These are phyloP conservation scores for Picus viridis DNA, from an alignment of 2,797 vertebrate genomes.

Conservation along the genomic window DNA sequence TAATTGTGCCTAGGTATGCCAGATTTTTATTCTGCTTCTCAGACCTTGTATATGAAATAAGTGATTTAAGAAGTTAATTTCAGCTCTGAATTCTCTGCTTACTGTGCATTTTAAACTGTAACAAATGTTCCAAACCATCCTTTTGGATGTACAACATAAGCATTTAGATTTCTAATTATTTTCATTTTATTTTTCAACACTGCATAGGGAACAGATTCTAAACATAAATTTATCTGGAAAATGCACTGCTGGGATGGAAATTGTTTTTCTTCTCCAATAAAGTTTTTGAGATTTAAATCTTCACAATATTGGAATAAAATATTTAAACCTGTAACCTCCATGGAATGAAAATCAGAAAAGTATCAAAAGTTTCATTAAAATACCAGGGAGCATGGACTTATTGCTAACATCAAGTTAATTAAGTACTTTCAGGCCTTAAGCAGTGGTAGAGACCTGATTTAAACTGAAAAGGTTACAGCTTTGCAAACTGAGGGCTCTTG, in stretches of 20 bases:
- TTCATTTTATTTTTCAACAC: neutral
- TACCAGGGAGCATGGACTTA: neutral
- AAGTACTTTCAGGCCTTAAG: conserved; percentile 18
- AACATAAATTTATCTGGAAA: neutral
- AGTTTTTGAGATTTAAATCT: neutral
- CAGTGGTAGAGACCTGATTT: neutral
- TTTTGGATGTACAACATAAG: neutral
- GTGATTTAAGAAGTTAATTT: neutral
- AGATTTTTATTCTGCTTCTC: neutral
- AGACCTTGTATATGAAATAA: neutral
- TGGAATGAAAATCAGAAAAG: neutral
- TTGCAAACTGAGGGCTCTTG: neutral
- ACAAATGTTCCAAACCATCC: neutral
- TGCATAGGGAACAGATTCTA: neutral
- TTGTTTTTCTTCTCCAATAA: neutral
- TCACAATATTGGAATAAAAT: neutral
- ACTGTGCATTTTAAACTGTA: neutral
- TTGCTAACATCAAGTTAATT: conserved; percentile 14
- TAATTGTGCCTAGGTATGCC: neutral
- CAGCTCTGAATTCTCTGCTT: neutral
- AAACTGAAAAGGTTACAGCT: neutral
- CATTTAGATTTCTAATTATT: neutral
- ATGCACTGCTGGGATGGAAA: neutral
- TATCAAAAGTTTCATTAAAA: neutral
- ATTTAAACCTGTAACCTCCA: neutral